These are phyloP conservation scores for Agelastica alni DNA, from an alignment of 2,888 invertebrate genomes.

Conservation along the genomic window DNA sequence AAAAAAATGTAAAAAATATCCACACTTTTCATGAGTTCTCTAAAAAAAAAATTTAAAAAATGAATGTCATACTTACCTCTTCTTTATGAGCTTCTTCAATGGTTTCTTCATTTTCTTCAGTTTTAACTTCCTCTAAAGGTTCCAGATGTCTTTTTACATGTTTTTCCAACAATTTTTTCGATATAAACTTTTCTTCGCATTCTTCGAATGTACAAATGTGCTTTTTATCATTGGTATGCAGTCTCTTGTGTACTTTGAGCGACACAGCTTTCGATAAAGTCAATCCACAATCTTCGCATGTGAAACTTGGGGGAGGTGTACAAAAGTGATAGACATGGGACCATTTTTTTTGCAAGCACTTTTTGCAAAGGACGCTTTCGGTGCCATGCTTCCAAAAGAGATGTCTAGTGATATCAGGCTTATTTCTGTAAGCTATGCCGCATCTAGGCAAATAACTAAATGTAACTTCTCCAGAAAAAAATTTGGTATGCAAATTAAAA, in stretches of 20 bases:
- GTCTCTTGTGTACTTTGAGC: constrained; percentile 81
- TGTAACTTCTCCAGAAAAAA: no score
- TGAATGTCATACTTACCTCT: constrained; percentile 7
- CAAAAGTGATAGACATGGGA: constrained; percentile 91
- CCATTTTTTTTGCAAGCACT: constrained; percentile 88
- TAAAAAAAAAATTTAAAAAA: no score
- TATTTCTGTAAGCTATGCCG: constrained; percentile 85
- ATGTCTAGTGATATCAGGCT: constrained; percentile 86
- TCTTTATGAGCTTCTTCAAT: constrained; percentile 36
- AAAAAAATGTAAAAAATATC: neutral
- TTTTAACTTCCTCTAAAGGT: constrained; percentile 38
- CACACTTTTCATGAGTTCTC: no score
- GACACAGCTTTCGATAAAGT: constrained; percentile 77
- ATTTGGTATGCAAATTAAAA: no score
- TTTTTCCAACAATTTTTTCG: constrained; percentile 74
- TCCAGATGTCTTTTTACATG: constrained; percentile 69
- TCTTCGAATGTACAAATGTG: constrained; percentile 72
- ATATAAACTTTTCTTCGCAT: constrained; percentile 80
- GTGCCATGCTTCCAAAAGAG: constrained; percentile 93
- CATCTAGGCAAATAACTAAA: no score
- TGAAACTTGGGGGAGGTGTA: constrained; percentile 76
- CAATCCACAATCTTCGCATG: constrained; percentile 80
- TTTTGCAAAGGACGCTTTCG: constrained; percentile 82
- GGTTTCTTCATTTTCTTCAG: constrained; percentile 30
- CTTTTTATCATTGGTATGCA: constrained; percentile 71